Evolutionary conservation across 2,888 invertebrate genomes (phyloP).

Genomic region (Cyclophora punctaria): DNA sequence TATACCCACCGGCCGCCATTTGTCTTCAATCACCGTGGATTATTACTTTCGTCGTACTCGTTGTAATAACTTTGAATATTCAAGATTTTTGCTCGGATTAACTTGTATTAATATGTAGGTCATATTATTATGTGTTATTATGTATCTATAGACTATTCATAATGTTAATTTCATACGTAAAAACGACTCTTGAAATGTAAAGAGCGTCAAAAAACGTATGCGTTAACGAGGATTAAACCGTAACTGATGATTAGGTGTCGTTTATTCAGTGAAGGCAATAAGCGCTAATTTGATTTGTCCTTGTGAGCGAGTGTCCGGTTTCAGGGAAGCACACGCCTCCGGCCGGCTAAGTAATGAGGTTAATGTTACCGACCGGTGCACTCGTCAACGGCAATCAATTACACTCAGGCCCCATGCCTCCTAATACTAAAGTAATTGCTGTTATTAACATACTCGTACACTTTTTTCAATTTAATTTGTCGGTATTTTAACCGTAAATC

Average conservation of each 20-base stretch:
- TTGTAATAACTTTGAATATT: too few species aligned
- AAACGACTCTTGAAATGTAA: too few species aligned
- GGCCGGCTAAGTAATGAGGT: conserved; percentile 69
- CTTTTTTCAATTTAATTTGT: too few species aligned
- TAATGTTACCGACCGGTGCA: conserved; percentile 48
- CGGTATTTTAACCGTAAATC: too few species aligned
- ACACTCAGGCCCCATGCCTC: background rate
- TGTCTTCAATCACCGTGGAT: conserved; percentile 27
- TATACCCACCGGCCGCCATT: conserved; percentile 32
- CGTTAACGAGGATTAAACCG: conserved; percentile 6
- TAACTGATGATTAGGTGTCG: conserved; percentile 12
- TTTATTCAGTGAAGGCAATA: conserved; percentile 46
- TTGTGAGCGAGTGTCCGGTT: conserved; percentile 55
- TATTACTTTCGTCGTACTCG: conserved; percentile 5
- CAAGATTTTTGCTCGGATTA: too few species aligned
- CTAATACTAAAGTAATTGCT: too few species aligned
- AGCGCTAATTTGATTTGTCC: conserved; percentile 68
- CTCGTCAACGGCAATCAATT: conserved; percentile 38
- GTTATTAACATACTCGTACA: too few species aligned
- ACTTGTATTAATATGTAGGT: too few species aligned
- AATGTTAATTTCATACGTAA: too few species aligned
- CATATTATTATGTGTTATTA: too few species aligned
- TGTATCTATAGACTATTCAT: too few species aligned
- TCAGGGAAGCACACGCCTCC: conserved; percentile 65
- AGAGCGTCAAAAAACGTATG: too few species aligned